Evolutionary conservation across 2,888 invertebrate species (phyloP).

Genomic region (Vandiemenella viatica): DNA sequence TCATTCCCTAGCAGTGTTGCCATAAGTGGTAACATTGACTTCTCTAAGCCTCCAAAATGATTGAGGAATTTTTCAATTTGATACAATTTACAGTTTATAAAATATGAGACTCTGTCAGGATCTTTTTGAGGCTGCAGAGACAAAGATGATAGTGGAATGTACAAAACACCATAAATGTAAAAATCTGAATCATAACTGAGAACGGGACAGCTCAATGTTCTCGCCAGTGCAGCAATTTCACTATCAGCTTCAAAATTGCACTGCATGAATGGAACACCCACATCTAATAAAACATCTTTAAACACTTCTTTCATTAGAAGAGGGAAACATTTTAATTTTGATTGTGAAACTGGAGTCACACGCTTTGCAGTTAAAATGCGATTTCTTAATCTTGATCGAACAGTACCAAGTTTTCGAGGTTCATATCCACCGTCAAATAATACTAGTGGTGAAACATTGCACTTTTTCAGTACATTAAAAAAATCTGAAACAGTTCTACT

Average conservation of each 20-base stretch:
- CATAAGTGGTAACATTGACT: constrained; percentile 56
- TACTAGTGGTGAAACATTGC: constrained; percentile 55
- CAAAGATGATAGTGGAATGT: constrained; percentile 61
- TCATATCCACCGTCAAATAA: constrained; percentile 71
- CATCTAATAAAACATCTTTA: constrained; percentile 46
- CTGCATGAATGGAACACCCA: constrained; percentile 49
- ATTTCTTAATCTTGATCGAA: constrained; percentile 38
- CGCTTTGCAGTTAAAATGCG: constrained; percentile 42
- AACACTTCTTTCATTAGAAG: constrained; percentile 60
- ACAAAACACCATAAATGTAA: constrained; percentile 69
- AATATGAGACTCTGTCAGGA: constrained; percentile 23
- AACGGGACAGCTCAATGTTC: constrained; percentile 65
- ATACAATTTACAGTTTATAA: constrained; percentile 54
- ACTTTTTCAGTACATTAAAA: constrained; percentile 50
- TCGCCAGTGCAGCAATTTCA: constrained; percentile 69
- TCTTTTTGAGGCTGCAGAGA: constrained; percentile 19
- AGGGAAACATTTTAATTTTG: constrained; percentile 50
- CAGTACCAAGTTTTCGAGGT: constrained; percentile 51
- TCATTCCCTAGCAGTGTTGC: constrained; percentile 83
- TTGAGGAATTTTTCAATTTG: constrained; percentile 50
- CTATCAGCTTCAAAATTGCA: constrained; percentile 84
- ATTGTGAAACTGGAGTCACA: constrained; percentile 39
- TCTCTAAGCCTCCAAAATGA: constrained; percentile 47
- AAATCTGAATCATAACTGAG: constrained; percentile 91
- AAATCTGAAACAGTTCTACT: constrained; percentile 38